Evolutionary conservation across 2,888 invertebrate species (phyloP), one percentile per base, ranked within the genome.

Genomic region (Sphaerophoria rueppellii): DNA sequence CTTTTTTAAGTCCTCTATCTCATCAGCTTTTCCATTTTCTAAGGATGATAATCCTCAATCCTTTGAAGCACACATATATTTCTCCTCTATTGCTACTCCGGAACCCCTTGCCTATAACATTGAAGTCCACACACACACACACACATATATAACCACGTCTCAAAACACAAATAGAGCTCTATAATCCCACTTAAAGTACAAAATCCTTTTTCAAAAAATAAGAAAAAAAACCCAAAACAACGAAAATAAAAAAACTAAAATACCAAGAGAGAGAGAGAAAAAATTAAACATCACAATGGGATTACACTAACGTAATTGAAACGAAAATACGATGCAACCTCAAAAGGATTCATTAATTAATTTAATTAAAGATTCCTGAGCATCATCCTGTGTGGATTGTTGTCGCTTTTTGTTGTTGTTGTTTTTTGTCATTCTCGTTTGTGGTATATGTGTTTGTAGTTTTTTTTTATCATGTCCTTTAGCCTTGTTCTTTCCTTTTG

Each of bases 261-360:
- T 14, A 58, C 9, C 37, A 9, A 4, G 37, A 32, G 7, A 40
- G 4, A 43, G 12, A 43, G 12, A 43, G 43, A 43, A 43, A 40
- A 43, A 43, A 43, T 43, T 43, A 43, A 43, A 43, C 43, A 34
- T 35, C 35, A 57, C 57, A 57, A 57, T 67, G 67, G 67, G 67
- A 67, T 67, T 54, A 67, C 43, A 63, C 55, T 73, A 54, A 46
- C 61, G 63, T 57, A 74, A 65, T 69, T 60, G 58, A 69, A 69
- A 72, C 35, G 40, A 81, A 72, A 65, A 67, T 67, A 67, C 72
- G 61, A 65, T 74, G 65, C 57, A 67, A 61, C 58, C 52, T 70
- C 69, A 50, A 74, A 82, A 82, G 81, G 72, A 80, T 70, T 70
- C 78, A 57, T 70, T 67, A 82, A 82, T 82, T 82, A 78, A 82